Conservation (phyloP, 2,888 invertebrate genomes). For the Diploptera punctata region DNA sequence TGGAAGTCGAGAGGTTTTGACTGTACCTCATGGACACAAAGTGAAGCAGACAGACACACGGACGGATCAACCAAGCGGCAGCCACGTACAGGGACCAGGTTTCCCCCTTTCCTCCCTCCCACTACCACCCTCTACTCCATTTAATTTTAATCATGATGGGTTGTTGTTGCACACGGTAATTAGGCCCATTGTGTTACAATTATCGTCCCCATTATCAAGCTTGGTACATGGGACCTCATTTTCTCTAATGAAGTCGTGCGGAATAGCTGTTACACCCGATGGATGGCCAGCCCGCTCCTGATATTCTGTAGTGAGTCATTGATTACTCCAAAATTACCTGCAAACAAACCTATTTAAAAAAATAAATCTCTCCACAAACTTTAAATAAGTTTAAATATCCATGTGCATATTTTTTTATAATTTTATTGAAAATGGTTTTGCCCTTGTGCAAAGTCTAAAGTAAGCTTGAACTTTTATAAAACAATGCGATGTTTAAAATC, state of each 20-base stretch:
- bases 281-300: background rate
- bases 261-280: constrained; percentile 24
- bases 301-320: too few species aligned
- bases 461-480: too few species aligned
- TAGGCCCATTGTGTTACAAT: constrained; percentile 40
- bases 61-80: background rate
- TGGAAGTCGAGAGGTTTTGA: too few species aligned
- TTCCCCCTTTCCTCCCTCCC: background rate
- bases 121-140: constrained; percentile 20
- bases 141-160: constrained; percentile 37
- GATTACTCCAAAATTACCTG: too few species aligned
- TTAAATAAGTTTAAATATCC: too few species aligned
- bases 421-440: too few species aligned
- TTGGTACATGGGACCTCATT: constrained; percentile 37
- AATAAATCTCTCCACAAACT: too few species aligned
- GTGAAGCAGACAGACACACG: background rate
- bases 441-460: too few species aligned
- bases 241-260: constrained; percentile 39
- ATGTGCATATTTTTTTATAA: too few species aligned
- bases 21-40: background rate
- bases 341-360: too few species aligned
- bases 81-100: constrained; percentile 2
- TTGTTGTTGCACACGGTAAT: constrained; percentile 35
- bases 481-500: too few species aligned
- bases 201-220: constrained; percentile 39